Base-by-base conservation (phyloP, 2,888 invertebrate genomes). In the Phrixothrix hirtus region DNA sequence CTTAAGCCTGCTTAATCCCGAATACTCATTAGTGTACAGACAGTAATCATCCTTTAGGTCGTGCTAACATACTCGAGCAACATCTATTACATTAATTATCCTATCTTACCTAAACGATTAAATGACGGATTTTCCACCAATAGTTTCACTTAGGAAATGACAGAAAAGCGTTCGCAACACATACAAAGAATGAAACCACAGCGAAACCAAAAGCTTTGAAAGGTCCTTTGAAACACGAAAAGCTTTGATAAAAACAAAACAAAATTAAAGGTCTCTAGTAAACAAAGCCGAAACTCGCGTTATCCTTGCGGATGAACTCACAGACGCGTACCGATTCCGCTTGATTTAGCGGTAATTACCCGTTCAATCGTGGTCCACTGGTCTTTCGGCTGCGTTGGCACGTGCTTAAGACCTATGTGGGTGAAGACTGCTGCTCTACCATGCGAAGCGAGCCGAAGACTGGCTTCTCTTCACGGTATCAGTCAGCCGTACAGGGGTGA, bases 401-500 rank as follows among this genome's bases (percentile, higher is more conserved):
- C 74, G 72, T 71, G 72, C 62, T 67, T 62, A 65, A 68, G 71
- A 68, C 67, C 71, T 70, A 67, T 59, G 65, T 68, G 59, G 57
- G 51, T 46, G 58, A 63, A 66, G 63, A 61, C 64, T 68, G 68
- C 63, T 66, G 65, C 72, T 71, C 70, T 71, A 68, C 72, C 71
- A 73, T 70, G 69, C 73, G 72, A 69, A 71, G 74, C 69, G 67
- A 68, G 65, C 71, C 73, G 68, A 69, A 71, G 73, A 75, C 74
- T 75, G 74, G 73, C 74, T 72, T 70, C 70, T n/a, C n/a, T 67
- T 64, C 71, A 63, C 70, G 72, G 71, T 68, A 72, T 73, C 75
- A 75, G 66, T 73, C 70, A 72, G 72, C 70, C 68, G 73, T 73
- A 72, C 71, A 74, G 72, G 74, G 75, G 73, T 73, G 75, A 51